Base-by-base conservation (phyloP, 2,888 invertebrate genomes). In the Anorthoa munda region DNA sequence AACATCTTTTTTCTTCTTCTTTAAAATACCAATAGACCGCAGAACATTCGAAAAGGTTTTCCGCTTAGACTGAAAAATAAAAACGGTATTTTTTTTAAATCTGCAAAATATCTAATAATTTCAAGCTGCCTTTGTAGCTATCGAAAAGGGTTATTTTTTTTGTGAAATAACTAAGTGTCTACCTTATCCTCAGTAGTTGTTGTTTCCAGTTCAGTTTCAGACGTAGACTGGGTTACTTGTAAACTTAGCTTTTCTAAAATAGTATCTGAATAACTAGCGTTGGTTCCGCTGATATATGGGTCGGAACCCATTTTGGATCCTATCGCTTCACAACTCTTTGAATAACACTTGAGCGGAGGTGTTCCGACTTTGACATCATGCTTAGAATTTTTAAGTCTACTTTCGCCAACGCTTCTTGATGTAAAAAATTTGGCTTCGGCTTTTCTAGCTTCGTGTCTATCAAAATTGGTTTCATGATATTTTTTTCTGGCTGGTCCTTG, bases 261-360 rank as follows among this genome's bases (percentile, higher is more conserved):
- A 2, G 95, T 94, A 72, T 95, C 95, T 0, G 96, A 95, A 72
- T 91, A 95, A 75, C 92, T 93, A 15, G 90, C 86, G 74, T 91
- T 92, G 3, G 93, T 89, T 55, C 81, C 85, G 71, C 84, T 90
- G 66, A 90, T 89, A 74, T 89, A 88, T 3, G 85, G 82, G 9
- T 93, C 92, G 0, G 91, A 85, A 50, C 81, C 74, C 59, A 88
- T 79, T 78, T 88, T 90, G 2, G 93, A 91, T 2, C 92, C 90
- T 71, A 96, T 92, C 1, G 95, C 95, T 86, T 95, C 95, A 83
- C 95, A 95, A 80, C 95, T 96, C 81, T 94, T 95, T 7, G 96
- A 96, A 71, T 91, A 91, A 82, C 92, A 93, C 75, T 90, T 93
- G 58, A 93, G 82, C 63, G 89, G 90, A 7, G 90, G 87, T n/a